Evolutionary conservation across 2,113 vertebrate genomes (phyloP), one percentile per base, ranked within the genome.

Genomic region (Zeus faber): DNA sequence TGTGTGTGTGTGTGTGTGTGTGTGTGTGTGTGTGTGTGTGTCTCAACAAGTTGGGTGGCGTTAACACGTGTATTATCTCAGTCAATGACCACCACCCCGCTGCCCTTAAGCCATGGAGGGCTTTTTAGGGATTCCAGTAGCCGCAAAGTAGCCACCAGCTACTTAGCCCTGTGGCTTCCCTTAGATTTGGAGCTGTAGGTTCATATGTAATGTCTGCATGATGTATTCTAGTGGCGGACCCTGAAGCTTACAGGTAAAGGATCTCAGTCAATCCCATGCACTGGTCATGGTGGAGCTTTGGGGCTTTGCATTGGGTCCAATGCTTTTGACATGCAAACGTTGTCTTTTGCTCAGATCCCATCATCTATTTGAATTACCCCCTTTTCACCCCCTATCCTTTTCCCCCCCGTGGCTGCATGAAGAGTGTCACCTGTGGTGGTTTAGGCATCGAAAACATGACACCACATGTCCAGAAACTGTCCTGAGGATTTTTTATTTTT

Each of bases 31-130:
- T n/a, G n/a, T n/a, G n/a, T n/a, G n/a, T n/a, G n/a, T n/a, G n/a
- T n/a, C n/a, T n/a, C n/a, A 51, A 62, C 23, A 23, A 11, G 14
- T 35, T 4, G 2, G 26, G 47, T 23, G 5, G 9, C 2, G 10
- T 23, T 6, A 33, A 39, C 50, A 54, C 14, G 37, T 11, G 18
- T 57, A 14, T 17, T 46, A 45, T 47, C 3, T 31, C n/a, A 6
- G 18, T 44, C 5, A 4, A 26, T 14, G 24, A 18, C 27, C 35
- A 43, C 14, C 16, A 58, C 50, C 3, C 14, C 26, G 5, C 7
- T n/a, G 6, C 57, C 24, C 25, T 9, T 18, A 33, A 58, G 53
- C 53, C 8, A 21, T 25, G 27, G 14, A 23, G 49, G 22, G 17
- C 26, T 39, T 27, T 35, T 21, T 39, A 16, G 43, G n/a, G 22